These are phyloP conservation scores for Epinotia nisella DNA, from an alignment of 2,888 invertebrate species.

Conservation along the genomic window DNA sequence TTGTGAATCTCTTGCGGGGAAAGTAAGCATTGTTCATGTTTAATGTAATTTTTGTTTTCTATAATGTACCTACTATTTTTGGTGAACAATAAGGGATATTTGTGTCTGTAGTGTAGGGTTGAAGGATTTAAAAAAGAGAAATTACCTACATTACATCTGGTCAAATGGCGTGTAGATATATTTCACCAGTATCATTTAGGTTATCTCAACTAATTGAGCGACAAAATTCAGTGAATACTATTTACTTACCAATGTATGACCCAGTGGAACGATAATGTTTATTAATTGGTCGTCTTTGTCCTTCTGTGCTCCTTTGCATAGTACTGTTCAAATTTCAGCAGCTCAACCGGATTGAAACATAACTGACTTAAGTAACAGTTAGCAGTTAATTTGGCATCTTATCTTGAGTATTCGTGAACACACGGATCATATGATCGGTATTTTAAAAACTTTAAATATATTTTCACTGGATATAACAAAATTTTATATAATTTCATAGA, in stretches of 20 bases:
- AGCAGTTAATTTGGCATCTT: constrained; percentile 36
- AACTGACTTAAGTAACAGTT: constrained; percentile 41
- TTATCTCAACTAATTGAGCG: too few relatives aligned
- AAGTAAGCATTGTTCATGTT: background rate
- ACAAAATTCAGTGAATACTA: too few relatives aligned
- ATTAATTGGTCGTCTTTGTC: background rate
- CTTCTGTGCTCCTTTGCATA: constrained; percentile 9
- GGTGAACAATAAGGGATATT: too few relatives aligned
- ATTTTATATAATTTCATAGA: too few relatives aligned
- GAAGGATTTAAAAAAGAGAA: background rate
- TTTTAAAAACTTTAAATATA: too few relatives aligned
- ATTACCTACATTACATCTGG: background rate
- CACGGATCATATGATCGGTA: too few relatives aligned
- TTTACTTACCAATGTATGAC: background rate
- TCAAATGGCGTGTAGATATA: too few relatives aligned
- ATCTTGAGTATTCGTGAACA: constrained; percentile 27
- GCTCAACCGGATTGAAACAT: constrained; percentile 35
- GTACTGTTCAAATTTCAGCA: constrained; percentile 27
- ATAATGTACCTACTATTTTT: too few relatives aligned
- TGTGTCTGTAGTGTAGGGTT: background rate
- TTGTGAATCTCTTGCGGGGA: background rate
- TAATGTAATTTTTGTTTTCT: too few relatives aligned
- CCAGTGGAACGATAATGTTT: background rate
- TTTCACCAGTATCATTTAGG: too few relatives aligned
- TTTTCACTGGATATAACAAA: too few relatives aligned